Evolutionary conservation across 2,888 invertebrate genomes (phyloP).

Genomic region (Linyphia triangularis): DNA sequence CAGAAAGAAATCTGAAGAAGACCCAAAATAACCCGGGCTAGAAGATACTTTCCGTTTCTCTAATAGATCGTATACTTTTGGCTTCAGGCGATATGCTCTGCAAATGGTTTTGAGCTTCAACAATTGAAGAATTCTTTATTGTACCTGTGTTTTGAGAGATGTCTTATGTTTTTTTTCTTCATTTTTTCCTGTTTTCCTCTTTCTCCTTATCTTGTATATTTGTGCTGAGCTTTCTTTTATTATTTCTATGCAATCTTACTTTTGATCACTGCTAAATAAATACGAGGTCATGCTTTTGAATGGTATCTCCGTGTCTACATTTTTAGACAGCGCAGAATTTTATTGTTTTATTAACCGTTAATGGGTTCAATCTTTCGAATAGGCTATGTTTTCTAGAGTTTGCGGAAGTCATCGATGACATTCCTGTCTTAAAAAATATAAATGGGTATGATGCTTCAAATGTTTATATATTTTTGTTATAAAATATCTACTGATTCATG

Average conservation of each 20-base stretch:
- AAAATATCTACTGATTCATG: too few relatives aligned
- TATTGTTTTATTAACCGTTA: too few relatives aligned
- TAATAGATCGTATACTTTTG: slow-evolving; percentile 13
- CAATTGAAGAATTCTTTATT: neutral
- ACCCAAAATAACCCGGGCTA: neutral
- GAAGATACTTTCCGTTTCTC: slow-evolving; percentile 6
- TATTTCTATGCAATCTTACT: neutral
- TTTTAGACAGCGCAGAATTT: too few relatives aligned
- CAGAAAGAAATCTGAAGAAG: neutral
- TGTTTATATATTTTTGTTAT: too few relatives aligned
- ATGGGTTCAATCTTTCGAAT: too few relatives aligned
- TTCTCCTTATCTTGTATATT: neutral
- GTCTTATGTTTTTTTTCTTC: too few relatives aligned
- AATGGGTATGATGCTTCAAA: too few relatives aligned
- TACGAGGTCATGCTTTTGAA: too few relatives aligned
- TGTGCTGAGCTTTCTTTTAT: neutral
- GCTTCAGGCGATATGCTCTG: slow-evolving; percentile 4
- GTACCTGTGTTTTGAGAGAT: neutral
- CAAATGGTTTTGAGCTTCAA: slow-evolving; percentile 16
- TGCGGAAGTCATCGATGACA: too few relatives aligned
- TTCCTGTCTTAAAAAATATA: too few relatives aligned
- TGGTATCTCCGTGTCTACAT: too few relatives aligned
- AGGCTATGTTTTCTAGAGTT: too few relatives aligned
- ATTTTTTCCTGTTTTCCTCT: neutral
- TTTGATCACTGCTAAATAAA: neutral